Evolutionary conservation across 2,113 vertebrate species (phyloP), one percentile per base, ranked within the genome.

Genomic region (Zapornia atra): DNA sequence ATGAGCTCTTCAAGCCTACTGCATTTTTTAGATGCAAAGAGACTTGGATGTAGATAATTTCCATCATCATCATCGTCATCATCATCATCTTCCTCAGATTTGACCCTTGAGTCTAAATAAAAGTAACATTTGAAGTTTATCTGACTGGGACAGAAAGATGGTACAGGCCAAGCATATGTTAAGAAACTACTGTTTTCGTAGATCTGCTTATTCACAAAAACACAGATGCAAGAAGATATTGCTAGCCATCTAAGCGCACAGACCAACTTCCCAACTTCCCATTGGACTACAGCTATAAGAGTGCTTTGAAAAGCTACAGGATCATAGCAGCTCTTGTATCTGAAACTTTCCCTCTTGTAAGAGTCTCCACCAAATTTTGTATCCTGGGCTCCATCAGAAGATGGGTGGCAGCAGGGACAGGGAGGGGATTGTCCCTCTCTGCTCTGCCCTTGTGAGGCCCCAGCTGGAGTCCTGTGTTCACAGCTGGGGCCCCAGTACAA

Each of bases 11-110:
- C 99, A 53, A 99, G 98, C 34, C 99, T 99, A 83, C 97, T 98
- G 86, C 98, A 97, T 94, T 98, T 99, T 97, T 98, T 99, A 12
- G 99, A 98, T 7, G 99, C 99, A 94, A 99, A 99, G 82, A 99
- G 98, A 94, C 99, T 99, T 1, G 99, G 99, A 90, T 99, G 99
- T 29, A 99, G 98, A 90, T 99, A 99, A 83, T 81, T 99, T 42
- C 99, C 99, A 18, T 99, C 99, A 1, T 98, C 98, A 3, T 99
- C 98, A 0, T 99, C 98, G 0, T 99, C 98, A 0, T 98, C 98
- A 4, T 97, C 97, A 2, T 97, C 97, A 4, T 97, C 93, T 33
- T 97, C 93, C 56, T 97, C 98, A 31, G 97, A 97, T 91, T 83
- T 96, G 12, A 64, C 53, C n/a, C 84, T 94, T 0, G 93, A 87